Base-by-base conservation (phyloP, 2,113 vertebrate species). In the Anolis carolinensis region DNA sequence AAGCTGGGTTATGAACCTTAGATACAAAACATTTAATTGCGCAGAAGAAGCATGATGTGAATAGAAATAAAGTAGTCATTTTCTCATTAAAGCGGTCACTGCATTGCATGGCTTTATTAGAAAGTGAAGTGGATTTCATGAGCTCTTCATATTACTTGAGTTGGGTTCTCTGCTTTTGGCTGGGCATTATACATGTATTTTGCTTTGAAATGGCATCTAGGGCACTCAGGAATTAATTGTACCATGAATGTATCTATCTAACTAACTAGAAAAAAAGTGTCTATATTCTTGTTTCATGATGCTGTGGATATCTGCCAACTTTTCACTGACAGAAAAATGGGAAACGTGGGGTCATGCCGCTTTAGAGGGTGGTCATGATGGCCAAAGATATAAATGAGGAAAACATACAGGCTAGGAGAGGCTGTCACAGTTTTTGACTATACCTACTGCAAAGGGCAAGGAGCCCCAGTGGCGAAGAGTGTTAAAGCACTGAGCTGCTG, bases 1-100 rank as follows among this genome's bases (percentile, higher is more conserved):
- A 81, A 83, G 71, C 73, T 89, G 34, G 71, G 85, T 88, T 93
- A 83, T 82, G 74, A 92, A 89, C 84, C 82, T 89, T 81, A 50
- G 81, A 91, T 90, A 77, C 44, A 88, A 90, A 89, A 84, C 34
- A 74, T 84, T 84, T 93, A 84, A 94, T 88, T 89, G 77, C 85
- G 83, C 16, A 76, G 67, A 70, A 80, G 83, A 73, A 48, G 16
- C 32, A 89, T 86, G 83, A 89, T 11, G 27, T 27, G 21, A 88
- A 84, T 0, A 85, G 75, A 90, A 91, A 91, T 71, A 83, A 83
- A 90, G 59, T 7, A 90, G 50, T 21, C 59, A 9, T 25, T 36
- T 73, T 59, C 44, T 48, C n/a, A 50, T 50, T 80, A 79, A 91
- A 87, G 72, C 75, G 78, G 78, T 32, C 71, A 70, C 63, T 62